phyloP scores from a whole-genome alignment of 2,888 invertebrate species.

The Tenthredo mesomela region DNA sequence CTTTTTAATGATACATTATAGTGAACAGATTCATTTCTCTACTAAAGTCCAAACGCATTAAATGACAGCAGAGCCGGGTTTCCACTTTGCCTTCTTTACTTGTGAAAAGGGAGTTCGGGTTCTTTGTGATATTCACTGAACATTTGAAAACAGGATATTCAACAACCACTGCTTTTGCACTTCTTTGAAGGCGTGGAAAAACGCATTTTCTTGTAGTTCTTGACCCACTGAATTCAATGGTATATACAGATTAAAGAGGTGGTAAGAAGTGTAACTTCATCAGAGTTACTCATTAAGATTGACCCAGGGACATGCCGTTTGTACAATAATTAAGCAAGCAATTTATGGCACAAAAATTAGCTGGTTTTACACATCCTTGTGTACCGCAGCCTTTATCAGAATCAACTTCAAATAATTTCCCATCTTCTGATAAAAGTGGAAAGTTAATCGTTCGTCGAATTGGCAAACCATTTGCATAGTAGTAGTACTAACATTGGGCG shows the following conservation, averaged over 20 bases:
- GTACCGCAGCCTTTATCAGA: background rate
- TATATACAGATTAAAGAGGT: background rate
- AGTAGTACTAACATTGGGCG: background rate
- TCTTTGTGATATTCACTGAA: background rate
- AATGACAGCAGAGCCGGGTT: background rate
- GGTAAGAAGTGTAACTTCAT: background rate
- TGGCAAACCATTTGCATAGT: background rate
- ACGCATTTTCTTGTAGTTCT: background rate
- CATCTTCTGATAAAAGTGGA: background rate
- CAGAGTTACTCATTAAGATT: background rate
- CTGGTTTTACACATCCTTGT: background rate
- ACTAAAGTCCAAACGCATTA: background rate
- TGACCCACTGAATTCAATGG: background rate
- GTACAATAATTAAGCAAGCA: background rate
- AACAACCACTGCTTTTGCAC: background rate
- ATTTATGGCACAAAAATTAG: background rate
- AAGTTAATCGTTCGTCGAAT: slow-evolving; percentile 11
- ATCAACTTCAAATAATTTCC: background rate
- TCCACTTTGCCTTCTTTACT: background rate
- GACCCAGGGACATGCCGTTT: background rate
- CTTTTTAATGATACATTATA: background rate
- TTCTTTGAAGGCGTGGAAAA: background rate
- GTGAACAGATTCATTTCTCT: background rate
- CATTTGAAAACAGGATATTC: background rate
- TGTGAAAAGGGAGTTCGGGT: background rate